phyloP scores from a whole-genome alignment of 1,140 invertebrate species.

The Papilio xuthus region DNA sequence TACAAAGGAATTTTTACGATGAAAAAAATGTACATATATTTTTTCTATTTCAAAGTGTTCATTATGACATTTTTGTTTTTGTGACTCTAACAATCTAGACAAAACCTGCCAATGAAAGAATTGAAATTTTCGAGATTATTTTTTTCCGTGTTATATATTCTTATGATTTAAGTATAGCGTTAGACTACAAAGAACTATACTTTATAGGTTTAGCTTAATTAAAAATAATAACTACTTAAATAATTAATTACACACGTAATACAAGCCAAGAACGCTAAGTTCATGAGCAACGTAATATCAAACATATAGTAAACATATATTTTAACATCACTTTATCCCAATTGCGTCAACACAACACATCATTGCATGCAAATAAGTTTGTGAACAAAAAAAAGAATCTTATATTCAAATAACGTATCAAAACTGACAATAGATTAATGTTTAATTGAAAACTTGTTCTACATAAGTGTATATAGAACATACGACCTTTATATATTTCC shows the following conservation, averaged over 20 bases:
- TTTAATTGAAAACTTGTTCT: background rate
- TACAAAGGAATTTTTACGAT: no score
- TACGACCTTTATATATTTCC: slow-evolving; percentile 29
- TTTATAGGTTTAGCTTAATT: no score
- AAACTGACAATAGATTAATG: background rate
- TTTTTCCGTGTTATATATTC: no score
- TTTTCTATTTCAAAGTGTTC: no score
- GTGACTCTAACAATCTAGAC: no score
- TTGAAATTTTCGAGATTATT: no score
- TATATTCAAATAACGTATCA: background rate
- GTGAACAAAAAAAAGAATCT: background rate
- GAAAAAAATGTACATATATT: no score
- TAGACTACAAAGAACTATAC: no score
- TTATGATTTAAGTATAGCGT: no score
- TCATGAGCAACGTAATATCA: background rate
- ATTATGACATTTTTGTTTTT: no score
- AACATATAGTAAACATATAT: background rate
- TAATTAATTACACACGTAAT: no score
- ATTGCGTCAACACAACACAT: background rate
- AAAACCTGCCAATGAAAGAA: no score
- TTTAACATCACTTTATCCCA: background rate
- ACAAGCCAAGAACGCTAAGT: background rate
- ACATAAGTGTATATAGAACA: background rate
- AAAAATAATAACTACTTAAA: background rate
- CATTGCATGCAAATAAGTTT: background rate